phyloP scores from a whole-genome alignment of 2,797 vertebrate species.

The Rhyacichthys aspro region DNA sequence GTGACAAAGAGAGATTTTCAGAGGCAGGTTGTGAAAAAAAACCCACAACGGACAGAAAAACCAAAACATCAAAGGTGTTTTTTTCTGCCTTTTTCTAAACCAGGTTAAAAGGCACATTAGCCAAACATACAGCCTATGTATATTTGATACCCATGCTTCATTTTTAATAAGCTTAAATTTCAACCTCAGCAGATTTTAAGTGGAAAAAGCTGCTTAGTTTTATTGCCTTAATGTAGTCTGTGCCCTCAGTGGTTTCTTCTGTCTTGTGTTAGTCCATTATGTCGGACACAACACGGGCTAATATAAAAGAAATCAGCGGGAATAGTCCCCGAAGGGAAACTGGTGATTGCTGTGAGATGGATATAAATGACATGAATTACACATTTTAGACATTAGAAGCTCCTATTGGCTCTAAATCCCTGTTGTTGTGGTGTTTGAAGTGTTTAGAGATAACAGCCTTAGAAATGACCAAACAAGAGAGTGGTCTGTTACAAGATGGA shows the following conservation, averaged over 20 bases:
- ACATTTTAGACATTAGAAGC: too few relatives aligned
- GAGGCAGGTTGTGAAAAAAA: constrained; percentile 16
- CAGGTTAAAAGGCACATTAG: constrained; percentile 70
- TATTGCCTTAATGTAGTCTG: constrained; percentile 28
- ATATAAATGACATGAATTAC: too few relatives aligned
- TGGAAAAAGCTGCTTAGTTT: constrained; percentile 52
- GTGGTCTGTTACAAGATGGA: too few relatives aligned
- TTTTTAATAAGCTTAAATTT: constrained; percentile 67
- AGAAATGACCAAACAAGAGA: too few relatives aligned
- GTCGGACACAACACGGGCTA: constrained; percentile 32
- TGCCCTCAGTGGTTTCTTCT: constrained; percentile 12
- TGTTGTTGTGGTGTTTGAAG: not conserved
- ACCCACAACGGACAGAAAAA: constrained; percentile 4
- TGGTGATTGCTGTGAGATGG: too few relatives aligned
- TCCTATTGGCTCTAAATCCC: too few relatives aligned
- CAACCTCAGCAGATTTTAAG: constrained; percentile 59
- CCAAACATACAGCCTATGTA: constrained; percentile 62
- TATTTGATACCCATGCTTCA: constrained; percentile 71
- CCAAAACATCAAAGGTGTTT: constrained; percentile 1
- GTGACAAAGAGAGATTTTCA: constrained; percentile 16
- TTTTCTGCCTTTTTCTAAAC: constrained; percentile 6
- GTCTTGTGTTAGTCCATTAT: constrained; percentile 11
- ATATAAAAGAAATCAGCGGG: constrained; percentile 54
- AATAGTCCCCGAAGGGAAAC: constrained; percentile 53
- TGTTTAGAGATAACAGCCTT: not conserved